Conservation (phyloP, 1,140 invertebrate species). For the Macrosteles quadrilineatus region DNA sequence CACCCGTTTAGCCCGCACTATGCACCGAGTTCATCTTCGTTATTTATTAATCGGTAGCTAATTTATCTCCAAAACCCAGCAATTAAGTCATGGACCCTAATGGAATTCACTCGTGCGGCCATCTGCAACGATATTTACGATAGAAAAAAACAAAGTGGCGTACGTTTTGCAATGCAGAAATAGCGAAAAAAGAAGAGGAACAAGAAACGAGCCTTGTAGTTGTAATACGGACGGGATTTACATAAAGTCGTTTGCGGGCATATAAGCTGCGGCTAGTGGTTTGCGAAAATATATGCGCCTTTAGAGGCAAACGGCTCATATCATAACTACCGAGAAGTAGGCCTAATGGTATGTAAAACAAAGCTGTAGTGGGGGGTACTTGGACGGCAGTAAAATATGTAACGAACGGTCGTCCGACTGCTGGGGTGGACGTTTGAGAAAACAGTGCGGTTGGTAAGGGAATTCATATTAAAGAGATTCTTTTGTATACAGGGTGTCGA, state of each 20-base stretch:
- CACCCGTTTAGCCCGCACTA: too few relatives aligned
- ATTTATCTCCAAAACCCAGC: too few relatives aligned
- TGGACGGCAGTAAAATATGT: background rate
- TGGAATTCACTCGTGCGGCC: too few relatives aligned
- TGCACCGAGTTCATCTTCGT: too few relatives aligned
- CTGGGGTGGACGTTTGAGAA: too few relatives aligned
- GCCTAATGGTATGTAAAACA: conserved; percentile 16
- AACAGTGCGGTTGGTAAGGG: too few relatives aligned
- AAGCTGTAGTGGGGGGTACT: background rate
- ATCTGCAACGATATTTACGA: too few relatives aligned
- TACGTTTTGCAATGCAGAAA: background rate
- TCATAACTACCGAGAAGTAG: conserved; percentile 9
- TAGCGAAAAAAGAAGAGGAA: background rate
- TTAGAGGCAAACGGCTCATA: conserved; percentile 14
- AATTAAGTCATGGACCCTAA: too few relatives aligned
- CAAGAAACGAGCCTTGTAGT: conserved; percentile 3
- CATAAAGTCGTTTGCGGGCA: conserved; percentile 8
- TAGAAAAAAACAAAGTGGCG: too few relatives aligned
- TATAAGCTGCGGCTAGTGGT: background rate
- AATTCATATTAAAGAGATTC: too few relatives aligned
- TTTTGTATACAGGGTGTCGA: too few relatives aligned
- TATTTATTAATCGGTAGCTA: too few relatives aligned
- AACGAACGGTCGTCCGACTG: background rate
- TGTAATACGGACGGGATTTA: background rate
- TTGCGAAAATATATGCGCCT: conserved; percentile 10